phyloP scores from a whole-genome alignment of 2,797 vertebrate genomes.

The Mico argentatus region DNA sequence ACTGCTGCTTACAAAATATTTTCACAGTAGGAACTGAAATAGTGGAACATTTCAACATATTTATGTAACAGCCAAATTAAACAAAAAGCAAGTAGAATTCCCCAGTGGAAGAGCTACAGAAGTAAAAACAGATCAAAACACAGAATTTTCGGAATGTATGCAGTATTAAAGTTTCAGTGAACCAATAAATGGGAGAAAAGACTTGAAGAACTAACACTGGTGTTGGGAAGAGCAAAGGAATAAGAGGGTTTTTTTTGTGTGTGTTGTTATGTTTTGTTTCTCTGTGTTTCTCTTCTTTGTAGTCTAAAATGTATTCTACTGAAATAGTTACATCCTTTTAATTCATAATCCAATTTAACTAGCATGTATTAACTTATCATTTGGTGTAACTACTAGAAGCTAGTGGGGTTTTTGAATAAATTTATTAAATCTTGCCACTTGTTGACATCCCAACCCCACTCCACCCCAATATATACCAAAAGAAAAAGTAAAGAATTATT shows the following conservation, averaged over 20 bases:
- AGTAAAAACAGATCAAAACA: slow-evolving; percentile 64
- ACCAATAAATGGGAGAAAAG: background rate
- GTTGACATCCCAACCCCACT: background rate
- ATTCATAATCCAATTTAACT: slow-evolving; percentile 7
- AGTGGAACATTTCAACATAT: slow-evolving; percentile 64
- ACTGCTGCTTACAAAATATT: slow-evolving; percentile 67
- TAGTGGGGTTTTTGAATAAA: background rate
- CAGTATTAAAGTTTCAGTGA: background rate
- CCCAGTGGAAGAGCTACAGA: slow-evolving; percentile 39
- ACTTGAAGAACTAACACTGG: background rate
- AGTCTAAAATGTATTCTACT: background rate
- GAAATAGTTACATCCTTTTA: background rate
- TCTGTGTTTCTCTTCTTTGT: background rate
- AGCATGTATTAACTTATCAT: background rate
- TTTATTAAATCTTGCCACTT: background rate
- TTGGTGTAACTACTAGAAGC: background rate
- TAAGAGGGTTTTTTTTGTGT: background rate
- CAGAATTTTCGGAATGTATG: background rate
- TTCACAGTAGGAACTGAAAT: slow-evolving; percentile 69
- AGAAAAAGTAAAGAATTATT: background rate
- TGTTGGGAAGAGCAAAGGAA: background rate
- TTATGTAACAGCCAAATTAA: slow-evolving; percentile 69
- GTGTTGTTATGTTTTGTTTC: background rate
- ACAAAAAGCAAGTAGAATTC: slow-evolving; percentile 64
- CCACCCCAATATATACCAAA: background rate